Evolutionary conservation across 1,140 invertebrate genomes (phyloP).

Genomic region (Mactra quadrangularis): DNA sequence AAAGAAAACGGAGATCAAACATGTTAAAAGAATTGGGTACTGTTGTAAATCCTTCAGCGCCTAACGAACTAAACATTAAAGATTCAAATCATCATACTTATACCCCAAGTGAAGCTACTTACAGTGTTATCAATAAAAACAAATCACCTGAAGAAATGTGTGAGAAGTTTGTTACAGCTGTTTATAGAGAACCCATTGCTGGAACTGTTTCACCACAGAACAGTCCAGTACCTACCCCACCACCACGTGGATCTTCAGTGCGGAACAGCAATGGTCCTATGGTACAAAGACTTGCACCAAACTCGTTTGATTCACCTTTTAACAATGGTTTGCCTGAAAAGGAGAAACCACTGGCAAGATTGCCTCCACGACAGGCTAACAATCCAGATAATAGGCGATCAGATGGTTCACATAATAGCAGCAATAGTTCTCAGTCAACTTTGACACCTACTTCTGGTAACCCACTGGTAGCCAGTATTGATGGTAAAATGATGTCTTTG

Average conservation of each 20-base stretch:
- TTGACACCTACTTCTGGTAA: slow-evolving; percentile 73
- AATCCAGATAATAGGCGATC: slow-evolving; percentile 64
- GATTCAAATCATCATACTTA: slow-evolving; percentile 24
- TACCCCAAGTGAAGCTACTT: slow-evolving; percentile 25
- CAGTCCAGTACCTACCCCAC: slow-evolving; percentile 27
- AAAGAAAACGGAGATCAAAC: slow-evolving; percentile 65
- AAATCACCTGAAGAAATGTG: slow-evolving; percentile 32
- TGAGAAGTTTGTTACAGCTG: slow-evolving; percentile 77
- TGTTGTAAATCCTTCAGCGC: slow-evolving; percentile 63
- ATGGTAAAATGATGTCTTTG: slow-evolving; percentile 79
- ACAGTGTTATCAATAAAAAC: slow-evolving; percentile 53
- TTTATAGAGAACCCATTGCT: slow-evolving; percentile 77
- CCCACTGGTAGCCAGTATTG: slow-evolving; percentile 76
- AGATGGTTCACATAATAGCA: slow-evolving; percentile 72
- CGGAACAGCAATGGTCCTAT: slow-evolving; percentile 9
- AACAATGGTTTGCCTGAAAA: not conserved
- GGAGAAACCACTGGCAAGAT: slow-evolving; percentile 51
- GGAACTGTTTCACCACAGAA: slow-evolving; percentile 66
- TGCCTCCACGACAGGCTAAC: slow-evolving; percentile 63
- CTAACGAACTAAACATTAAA: slow-evolving; percentile 64
- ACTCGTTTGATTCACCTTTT: slow-evolving; percentile 34
- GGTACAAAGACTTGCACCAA: slow-evolving; percentile 17
- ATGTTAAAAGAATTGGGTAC: slow-evolving; percentile 71
- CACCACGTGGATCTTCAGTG: not conserved
- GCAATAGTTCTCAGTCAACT: slow-evolving; percentile 75